Percentiles rank a stretch among this genome's conserved stretches.
phyloP scores from a whole-genome alignment of 2,888 invertebrate species.

The Ectropis crepuscularia region DNA sequence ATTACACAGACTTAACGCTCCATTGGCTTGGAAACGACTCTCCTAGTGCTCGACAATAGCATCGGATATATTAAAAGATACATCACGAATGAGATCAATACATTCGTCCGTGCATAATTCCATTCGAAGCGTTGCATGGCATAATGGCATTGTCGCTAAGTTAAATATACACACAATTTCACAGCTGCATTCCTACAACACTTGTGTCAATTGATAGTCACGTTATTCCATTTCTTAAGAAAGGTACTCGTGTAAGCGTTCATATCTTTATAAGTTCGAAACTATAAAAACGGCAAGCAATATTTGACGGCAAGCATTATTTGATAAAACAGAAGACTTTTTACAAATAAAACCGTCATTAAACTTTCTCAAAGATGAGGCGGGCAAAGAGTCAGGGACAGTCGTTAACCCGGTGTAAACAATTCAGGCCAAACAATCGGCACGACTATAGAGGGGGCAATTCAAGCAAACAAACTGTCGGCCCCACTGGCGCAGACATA shows the following conservation, averaged over 20 bases:
- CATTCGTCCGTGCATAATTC: constrained; percentile 6
- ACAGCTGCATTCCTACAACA: constrained; percentile 38
- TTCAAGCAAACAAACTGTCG: constrained; percentile 59
- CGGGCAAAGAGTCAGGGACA: constrained; percentile 68
- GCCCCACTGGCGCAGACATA: constrained; percentile 56
- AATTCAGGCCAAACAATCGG: constrained; percentile 72
- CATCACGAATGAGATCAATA: constrained; percentile 13
- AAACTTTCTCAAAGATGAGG: constrained; percentile 60
- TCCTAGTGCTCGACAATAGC: constrained; percentile 15
- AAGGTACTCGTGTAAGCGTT: constrained; percentile 18
- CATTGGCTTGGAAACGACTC: constrained; percentile 54
- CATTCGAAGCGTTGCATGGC: not conserved
- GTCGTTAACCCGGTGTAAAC: constrained; percentile 73
- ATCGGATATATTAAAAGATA: constrained; percentile 10
- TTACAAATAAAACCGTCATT: constrained; percentile 62
- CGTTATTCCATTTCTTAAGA: constrained; percentile 17
- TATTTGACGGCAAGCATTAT: constrained; percentile 26
- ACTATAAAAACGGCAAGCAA: constrained; percentile 34
- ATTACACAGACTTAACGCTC: constrained; percentile 56
- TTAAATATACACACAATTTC: constrained; percentile 28
- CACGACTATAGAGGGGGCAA: constrained; percentile 57
- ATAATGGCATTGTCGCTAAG: constrained; percentile 22
- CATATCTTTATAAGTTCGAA: constrained; percentile 24
- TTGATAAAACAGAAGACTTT: constrained; percentile 45
- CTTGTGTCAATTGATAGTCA: constrained; percentile 33